phyloP scores from a whole-genome alignment of 2,888 invertebrate genomes.

The Brassicogethes aeneus region DNA sequence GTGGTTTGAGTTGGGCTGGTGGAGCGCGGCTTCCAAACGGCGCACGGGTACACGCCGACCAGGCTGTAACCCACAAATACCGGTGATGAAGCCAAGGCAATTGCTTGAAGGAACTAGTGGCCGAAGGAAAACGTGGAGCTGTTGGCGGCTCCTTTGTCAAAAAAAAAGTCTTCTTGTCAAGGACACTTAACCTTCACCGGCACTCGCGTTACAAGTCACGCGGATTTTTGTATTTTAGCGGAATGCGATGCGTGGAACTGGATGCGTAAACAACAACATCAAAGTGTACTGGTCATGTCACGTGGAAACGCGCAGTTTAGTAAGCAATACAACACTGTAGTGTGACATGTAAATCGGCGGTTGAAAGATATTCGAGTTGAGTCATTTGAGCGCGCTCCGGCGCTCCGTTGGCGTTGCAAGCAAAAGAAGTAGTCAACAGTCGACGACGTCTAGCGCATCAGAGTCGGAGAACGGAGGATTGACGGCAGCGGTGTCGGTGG shows the following conservation, averaged over 20 bases:
- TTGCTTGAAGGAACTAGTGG: constrained; percentile 25
- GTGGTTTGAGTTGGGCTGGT: constrained; percentile 16
- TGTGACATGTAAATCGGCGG: no score
- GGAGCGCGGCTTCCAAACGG: constrained; percentile 42
- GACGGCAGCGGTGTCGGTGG: constrained; percentile 9
- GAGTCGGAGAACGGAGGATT: no score
- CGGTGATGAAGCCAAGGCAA: constrained; percentile 42
- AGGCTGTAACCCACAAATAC: constrained; percentile 46
- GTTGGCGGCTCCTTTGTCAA: constrained; percentile 5
- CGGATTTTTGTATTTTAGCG: constrained; percentile 19
- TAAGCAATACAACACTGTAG: constrained; percentile 10
- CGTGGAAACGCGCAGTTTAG: constrained; percentile 28
- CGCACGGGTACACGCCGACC: constrained; percentile 48
- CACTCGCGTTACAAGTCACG: constrained; percentile 20
- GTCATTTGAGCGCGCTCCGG: not conserved
- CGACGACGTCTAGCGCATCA: no score
- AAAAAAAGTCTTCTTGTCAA: not conserved
- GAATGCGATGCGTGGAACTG: constrained; percentile 31
- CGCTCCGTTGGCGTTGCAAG: not conserved
- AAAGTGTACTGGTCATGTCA: constrained; percentile 39
- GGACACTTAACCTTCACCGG: not conserved
- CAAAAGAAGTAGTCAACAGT: no score
- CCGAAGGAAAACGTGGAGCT: constrained; percentile 23
- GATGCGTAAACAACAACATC: constrained; percentile 34
- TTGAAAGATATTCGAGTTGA: no score